Percentiles rank a stretch among this genome's conserved stretches.
Conservation (phyloP, 2,113 vertebrate genomes). For the Empidonax alnorum region DNA sequence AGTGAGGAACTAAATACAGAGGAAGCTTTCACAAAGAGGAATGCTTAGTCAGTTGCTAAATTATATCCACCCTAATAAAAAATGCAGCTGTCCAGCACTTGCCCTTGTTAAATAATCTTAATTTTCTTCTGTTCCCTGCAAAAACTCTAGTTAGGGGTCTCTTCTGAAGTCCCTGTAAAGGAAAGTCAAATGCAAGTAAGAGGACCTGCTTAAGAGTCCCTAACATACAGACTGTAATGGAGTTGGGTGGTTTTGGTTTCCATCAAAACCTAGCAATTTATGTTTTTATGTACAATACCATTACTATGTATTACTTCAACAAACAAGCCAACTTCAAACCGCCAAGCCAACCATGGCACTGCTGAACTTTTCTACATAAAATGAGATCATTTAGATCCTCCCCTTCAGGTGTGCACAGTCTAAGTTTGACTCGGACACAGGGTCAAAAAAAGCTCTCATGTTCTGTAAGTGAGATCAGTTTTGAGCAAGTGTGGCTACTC, state of each 20-base stretch:
- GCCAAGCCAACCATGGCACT: not conserved
- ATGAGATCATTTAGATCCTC: not conserved
- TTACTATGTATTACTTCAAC: not conserved
- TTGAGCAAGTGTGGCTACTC: not conserved
- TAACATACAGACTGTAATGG: not conserved
- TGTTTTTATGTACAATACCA: not conserved
- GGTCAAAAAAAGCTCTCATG: not conserved
- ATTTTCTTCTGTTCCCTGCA: not conserved
- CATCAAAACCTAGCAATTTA: not conserved
- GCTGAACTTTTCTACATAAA: rapidly evolving
- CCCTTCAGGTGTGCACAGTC: rapidly evolving
- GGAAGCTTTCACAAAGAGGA: not conserved
- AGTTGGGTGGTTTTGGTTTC: not conserved
- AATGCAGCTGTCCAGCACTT: not conserved
- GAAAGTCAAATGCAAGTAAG: not conserved
- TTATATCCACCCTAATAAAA: not conserved
- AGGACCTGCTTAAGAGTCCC: not conserved
- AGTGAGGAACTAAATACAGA: not conserved
- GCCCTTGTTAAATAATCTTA: not conserved
- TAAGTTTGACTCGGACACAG: not conserved
- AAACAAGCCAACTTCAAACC: not conserved
- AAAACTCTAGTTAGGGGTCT: not conserved
- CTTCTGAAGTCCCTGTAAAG: not conserved
- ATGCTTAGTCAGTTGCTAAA: not conserved
- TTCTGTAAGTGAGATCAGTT: not conserved